A percentile compares a stretch with the other conserved stretches of the same genome.
Evolutionary conservation across 2,113 vertebrate species (phyloP).

Genomic region (Morone saxatilis): DNA sequence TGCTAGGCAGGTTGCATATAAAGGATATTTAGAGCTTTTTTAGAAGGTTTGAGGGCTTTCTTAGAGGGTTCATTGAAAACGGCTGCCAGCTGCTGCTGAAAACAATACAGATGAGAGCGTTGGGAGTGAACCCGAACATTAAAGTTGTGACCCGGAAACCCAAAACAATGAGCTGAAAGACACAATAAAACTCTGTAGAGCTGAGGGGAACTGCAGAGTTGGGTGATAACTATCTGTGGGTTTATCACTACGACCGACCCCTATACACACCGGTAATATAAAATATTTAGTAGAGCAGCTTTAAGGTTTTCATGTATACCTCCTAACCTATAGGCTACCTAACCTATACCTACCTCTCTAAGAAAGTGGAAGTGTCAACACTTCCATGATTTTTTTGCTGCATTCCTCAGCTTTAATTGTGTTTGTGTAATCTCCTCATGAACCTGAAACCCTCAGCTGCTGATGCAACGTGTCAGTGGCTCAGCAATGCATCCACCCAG

Average conservation of each 20-base stretch:
- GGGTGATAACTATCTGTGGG: neutral
- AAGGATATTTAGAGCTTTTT: neutral
- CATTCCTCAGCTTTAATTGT: conserved; percentile 16
- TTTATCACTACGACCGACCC: neutral
- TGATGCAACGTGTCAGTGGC: conserved; percentile 45
- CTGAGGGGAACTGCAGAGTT: neutral
- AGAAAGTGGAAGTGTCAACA: neutral
- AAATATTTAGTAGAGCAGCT: neutral
- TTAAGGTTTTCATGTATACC: neutral
- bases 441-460: conserved; percentile 44
- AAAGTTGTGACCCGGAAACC: neutral
- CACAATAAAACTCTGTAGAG: neutral
- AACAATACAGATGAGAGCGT: no score
- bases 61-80: neutral
- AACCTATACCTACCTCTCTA: neutral
- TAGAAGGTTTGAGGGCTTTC: neutral
- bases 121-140: neutral
- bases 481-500: conserved; percentile 48
- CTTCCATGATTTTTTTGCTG: conserved; percentile 1
- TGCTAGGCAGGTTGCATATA: neutral
- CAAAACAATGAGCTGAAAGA: neutral
- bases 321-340: neutral
- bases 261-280: neutral
- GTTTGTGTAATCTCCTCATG: conserved; percentile 36
- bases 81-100: neutral